Evolutionary conservation across 2,888 invertebrate genomes (phyloP).

Genomic region (Pimpla rufipes): DNA sequence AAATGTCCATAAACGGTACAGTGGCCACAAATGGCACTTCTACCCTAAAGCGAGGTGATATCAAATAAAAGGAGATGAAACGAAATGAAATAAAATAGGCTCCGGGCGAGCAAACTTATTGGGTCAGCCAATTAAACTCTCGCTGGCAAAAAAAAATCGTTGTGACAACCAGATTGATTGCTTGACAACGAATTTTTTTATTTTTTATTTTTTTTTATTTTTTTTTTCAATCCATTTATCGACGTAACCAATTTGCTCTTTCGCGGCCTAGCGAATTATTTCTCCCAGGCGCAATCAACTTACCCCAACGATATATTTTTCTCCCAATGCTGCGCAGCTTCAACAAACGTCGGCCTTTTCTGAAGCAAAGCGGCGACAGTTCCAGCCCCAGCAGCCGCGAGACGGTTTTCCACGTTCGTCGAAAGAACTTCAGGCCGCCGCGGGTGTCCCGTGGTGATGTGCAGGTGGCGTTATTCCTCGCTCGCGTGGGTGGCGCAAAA

Average conservation of each 20-base stretch:
- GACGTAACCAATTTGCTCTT: no score
- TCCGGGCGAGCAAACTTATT: not conserved
- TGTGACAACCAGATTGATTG: not conserved
- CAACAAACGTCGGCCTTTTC: not conserved
- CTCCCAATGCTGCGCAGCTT: not conserved
- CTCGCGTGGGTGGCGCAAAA: slow-evolving; percentile 27
- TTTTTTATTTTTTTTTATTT: not conserved
- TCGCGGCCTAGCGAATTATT: no score
- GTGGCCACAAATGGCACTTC: no score
- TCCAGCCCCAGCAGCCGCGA: slow-evolving; percentile 1
- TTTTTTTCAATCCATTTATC: no score
- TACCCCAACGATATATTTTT: not conserved
- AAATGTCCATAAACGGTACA: no score
- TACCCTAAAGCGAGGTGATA: no score
- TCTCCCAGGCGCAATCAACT: not conserved
- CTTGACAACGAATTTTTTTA: not conserved
- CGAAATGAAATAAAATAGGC: no score
- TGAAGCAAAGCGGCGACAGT: not conserved
- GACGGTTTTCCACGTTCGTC: slow-evolving; percentile 32
- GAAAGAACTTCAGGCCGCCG: slow-evolving; percentile 21
- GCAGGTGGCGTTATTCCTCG: slow-evolving; percentile 47
- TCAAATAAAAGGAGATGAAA: no score
- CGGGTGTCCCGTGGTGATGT: slow-evolving; percentile 14
- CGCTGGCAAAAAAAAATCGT: not conserved
- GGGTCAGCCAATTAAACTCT: not conserved